Evolutionary conservation across 2,797 vertebrate species (phyloP), one percentile per base, ranked within the genome.

Genomic region (Aythya fuligula): DNA sequence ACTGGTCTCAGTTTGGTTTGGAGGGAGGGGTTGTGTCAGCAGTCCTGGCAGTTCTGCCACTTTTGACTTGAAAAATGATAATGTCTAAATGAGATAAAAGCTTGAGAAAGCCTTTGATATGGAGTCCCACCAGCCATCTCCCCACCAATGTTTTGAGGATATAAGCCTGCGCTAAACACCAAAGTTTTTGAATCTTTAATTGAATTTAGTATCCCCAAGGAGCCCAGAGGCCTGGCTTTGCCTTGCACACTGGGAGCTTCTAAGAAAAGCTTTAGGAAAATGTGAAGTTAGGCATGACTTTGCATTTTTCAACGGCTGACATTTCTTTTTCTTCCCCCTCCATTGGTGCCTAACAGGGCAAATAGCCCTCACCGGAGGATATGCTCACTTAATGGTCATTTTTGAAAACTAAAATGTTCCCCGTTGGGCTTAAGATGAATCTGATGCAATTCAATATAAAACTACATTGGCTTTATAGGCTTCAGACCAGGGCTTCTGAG

Each of bases 31-130:
- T 13, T 85, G 69, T 53, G 49, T 85, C 89, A 87, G 75, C 49
- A 24, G 8, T 77, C 41, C 73, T 36, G 9, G 87, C 6, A 3
- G 76, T 76, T 93, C 72, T 94, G 66, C 70, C n/a, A n/a, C 79
- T 89, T 90, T 80, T 92, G 82, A 70, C 73, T 90, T 75, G 49
- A 81, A 86, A 95, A 94, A 69, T 73, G n/a, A 93, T 88, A 71
- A 90, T 25, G 61, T 76, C 14, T 17, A 75, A 91, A 73, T 1
- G 5, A 34, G 85, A 95, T 94, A 96, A 93, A 92, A 91, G 30
- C 89, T 86, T 93, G 94, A 92, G 91, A 96, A 93, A 86, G 41
- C 19, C 27, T 56, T 86, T 70, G 79, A 86, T 89, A 66, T 2
- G 8, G 36, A 73, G 30, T 92, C 94, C 71, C 91, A 95, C 51